A percentile compares a stretch with the other conserved stretches of the same genome.
Evolutionary conservation across 64 coral and sea anemone species (phyloP).

Genomic region (Actinia equina): DNA sequence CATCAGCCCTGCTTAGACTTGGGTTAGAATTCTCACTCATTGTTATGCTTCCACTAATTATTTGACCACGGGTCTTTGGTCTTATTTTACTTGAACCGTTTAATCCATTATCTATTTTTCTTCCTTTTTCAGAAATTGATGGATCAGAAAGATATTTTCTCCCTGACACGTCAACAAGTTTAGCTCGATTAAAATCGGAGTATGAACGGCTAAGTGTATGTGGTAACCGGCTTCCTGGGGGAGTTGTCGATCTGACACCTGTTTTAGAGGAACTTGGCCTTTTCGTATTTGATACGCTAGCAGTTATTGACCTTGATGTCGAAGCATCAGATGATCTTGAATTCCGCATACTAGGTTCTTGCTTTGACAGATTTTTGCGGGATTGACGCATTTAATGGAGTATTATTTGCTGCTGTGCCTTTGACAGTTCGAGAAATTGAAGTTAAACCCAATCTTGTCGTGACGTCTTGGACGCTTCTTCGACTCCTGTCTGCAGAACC

Average conservation of each 20-base stretch:
- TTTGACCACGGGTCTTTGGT: background rate
- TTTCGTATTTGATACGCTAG: background rate
- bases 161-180: background rate
- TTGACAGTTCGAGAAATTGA: background rate
- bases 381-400: background rate
- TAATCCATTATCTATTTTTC: background rate
- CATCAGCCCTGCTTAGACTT: background rate
- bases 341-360: background rate
- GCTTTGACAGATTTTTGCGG: background rate
- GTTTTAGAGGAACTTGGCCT: background rate
- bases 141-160: background rate
- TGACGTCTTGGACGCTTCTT: background rate
- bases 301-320: background rate
- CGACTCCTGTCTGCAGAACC: background rate
- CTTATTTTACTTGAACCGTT: background rate
- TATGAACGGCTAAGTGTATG: background rate
- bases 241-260: background rate
- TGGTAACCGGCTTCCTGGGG: background rate
- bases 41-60: background rate
- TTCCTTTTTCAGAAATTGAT: background rate
- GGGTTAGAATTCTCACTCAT: background rate
- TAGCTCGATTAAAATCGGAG: background rate
- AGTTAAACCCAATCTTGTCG: background rate
- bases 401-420: background rate
- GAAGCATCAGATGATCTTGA: background rate